Conservation (phyloP, 2,797 vertebrate species). For the Meriones psammophilus region DNA sequence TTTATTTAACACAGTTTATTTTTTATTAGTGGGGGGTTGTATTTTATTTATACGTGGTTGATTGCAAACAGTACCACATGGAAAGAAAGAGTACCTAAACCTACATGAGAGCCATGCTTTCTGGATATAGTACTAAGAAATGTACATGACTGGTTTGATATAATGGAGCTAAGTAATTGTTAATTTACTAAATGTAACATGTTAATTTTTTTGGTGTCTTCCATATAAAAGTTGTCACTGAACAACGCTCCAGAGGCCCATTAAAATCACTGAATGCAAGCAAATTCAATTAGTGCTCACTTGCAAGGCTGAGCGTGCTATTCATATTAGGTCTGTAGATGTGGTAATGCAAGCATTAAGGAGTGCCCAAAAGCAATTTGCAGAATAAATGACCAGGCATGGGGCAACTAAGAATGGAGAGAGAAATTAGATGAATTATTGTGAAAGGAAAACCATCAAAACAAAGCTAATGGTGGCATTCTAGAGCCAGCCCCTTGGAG, state of each 20-base stretch:
- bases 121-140: constrained; percentile 65
- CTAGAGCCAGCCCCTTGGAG: constrained; percentile 52
- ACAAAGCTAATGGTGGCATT: constrained; percentile 59
- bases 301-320: constrained; percentile 58
- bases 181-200: constrained; percentile 83
- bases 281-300: constrained; percentile 76
- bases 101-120: constrained; percentile 50
- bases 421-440: constrained; percentile 70
- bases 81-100: constrained; percentile 28
- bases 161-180: constrained; percentile 81
- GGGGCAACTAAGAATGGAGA: constrained; percentile 68
- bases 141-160: constrained; percentile 66
- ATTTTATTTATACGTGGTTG: background rate
- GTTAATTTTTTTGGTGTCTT: constrained; percentile 83
- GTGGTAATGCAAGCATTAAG: constrained; percentile 69
- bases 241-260: constrained; percentile 81
- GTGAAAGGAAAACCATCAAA: constrained; percentile 75
- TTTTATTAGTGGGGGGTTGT: background rate
- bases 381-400: constrained; percentile 73
- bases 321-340: constrained; percentile 73
- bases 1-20: background rate
- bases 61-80: background rate
- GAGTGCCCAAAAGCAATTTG: constrained; percentile 77
- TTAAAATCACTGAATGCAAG: constrained; percentile 78
- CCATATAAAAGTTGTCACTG: constrained; percentile 80